Conservation (phyloP, 2,113 vertebrate species). For the Uria aalge region DNA sequence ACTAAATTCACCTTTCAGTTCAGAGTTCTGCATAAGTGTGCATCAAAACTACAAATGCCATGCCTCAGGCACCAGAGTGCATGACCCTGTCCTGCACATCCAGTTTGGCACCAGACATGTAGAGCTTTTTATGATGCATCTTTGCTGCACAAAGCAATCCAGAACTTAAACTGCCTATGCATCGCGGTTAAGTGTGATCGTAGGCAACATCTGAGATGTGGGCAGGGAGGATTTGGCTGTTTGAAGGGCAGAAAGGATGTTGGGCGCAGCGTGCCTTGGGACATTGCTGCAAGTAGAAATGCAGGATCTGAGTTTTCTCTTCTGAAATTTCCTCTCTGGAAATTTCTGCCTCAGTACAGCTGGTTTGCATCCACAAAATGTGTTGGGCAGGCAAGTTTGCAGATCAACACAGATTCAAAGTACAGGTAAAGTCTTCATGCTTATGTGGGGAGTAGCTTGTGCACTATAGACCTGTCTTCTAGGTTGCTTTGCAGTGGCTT, state of each 20-base stretch:
- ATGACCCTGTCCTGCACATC: background rate
- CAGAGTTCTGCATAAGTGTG: background rate
- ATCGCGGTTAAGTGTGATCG: background rate
- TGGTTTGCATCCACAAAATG: background rate
- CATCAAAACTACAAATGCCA: background rate
- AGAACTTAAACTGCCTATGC: background rate
- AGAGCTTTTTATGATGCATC: background rate
- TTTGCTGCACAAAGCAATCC: background rate
- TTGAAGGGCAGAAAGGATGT: background rate
- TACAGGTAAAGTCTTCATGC: background rate
- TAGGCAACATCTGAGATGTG: background rate
- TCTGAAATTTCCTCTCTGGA: background rate
- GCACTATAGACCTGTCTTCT: background rate
- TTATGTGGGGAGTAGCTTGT: background rate
- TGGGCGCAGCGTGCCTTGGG: background rate
- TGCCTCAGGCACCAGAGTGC: background rate
- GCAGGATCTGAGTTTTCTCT: background rate
- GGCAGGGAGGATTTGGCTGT: background rate
- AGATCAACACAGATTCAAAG: background rate
- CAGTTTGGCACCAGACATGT: background rate
- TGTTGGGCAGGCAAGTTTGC: background rate
- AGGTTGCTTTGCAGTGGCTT: background rate
- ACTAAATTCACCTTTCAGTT: background rate
- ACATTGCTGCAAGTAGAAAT: background rate
- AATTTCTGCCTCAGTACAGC: background rate